Conservation (phyloP, 2,113 vertebrate genomes). For the Crotophaga sulcirostris region DNA sequence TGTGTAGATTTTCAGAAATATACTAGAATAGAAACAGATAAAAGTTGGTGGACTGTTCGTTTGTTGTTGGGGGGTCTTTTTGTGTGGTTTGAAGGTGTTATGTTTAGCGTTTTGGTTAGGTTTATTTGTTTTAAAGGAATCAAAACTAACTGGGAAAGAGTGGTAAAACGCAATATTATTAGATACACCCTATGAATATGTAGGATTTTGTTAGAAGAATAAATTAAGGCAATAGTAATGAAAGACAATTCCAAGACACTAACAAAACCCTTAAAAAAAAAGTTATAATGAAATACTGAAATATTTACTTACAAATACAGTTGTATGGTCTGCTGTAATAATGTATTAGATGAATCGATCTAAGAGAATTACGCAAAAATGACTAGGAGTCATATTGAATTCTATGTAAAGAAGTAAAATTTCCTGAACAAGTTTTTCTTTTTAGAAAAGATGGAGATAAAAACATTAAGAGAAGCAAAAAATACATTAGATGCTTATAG, state of each 20-base stretch:
- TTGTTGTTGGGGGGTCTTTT: background rate
- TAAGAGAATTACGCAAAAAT: background rate
- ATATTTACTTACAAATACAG: background rate
- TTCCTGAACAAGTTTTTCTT: background rate
- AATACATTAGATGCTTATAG: background rate
- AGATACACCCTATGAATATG: background rate
- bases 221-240: background rate
- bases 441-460: background rate
- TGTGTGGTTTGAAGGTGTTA: background rate
- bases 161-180: background rate
- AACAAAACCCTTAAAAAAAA: background rate
- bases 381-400: background rate
- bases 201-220: background rate
- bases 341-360: background rate
- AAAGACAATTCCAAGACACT: background rate
- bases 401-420: background rate
- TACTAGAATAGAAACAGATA: background rate
- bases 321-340: background rate
- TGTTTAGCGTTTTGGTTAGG: too few relatives aligned
- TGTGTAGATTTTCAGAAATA: background rate
- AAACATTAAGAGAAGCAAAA: background rate
- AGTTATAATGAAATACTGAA: background rate
- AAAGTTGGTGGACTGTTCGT: background rate
- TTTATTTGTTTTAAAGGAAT: background rate
- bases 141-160: background rate